Base-by-base conservation (phyloP, 2,113 vertebrate genomes). In the Felis catus region DNA sequence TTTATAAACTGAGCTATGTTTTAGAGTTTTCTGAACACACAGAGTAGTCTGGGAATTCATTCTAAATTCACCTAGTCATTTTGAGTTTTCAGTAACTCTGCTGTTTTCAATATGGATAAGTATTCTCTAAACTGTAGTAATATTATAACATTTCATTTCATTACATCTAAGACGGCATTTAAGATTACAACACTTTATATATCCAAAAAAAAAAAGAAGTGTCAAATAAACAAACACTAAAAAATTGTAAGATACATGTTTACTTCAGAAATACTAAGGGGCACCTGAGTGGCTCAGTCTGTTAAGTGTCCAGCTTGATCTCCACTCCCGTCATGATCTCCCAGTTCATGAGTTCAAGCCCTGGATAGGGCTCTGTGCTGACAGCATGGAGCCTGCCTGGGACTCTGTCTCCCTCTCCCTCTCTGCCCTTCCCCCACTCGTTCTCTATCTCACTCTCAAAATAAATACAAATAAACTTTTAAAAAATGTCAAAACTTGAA, bases 71-170 rank as follows among this genome's bases (percentile, higher is more conserved):
- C 19, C 7, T 1, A 95, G 23, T 76, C 48, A 88, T 95, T 88
- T 25, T 91, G 39, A 88, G 19, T 88, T 88, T 81, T 93, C 45
- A 91, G n/a, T 55, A 97, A 93, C 6, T 63, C 58, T 90, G 14
- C 63, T 82, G 7, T 70, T 84, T 91, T 84, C 45, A 88, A 41
- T 91, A 23, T 88, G 74, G 4, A 7, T 87, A 93, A 83, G 29
- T 78, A 86, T 87, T 85, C 27, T 23, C 66, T 95, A 85, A 85
- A 66, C 14, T 74, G 13, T 3, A 92, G 71, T 83, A 70, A 68
- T 33, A 91, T 12, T 36, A 0, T 55, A 15, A 53, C 73, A 51
- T 66, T 89, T 92, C 73, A 86, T 79, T 89, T 89, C 33, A 89
- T 13, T 94, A 27, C 79, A 15, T 92, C 61, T 96, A 92, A 91